Conservation (phyloP, 2,888 invertebrate genomes). For the Antheraea yamamai region DNA sequence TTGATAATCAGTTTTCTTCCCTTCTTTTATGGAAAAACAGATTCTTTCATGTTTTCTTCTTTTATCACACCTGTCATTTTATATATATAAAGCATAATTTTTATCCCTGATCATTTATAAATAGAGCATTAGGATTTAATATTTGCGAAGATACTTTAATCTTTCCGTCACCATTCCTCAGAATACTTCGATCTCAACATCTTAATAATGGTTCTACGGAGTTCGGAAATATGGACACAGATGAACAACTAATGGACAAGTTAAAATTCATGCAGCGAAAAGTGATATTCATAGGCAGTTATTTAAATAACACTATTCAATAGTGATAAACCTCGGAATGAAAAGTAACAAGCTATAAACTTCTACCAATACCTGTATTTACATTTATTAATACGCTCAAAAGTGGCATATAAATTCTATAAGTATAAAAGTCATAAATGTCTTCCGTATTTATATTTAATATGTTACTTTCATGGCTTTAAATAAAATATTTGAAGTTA, state of each 20-base stretch:
- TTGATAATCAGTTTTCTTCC: conserved; percentile 1
- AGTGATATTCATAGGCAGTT: neutral
- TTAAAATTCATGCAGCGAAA: neutral
- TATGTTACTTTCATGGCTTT: no score
- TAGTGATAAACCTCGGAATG: no score
- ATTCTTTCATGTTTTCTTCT: neutral
- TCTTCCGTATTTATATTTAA: no score
- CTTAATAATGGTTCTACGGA: neutral
- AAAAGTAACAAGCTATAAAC: no score
- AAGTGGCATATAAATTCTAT: no score
- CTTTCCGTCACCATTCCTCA: neutral
- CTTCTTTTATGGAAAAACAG: neutral
- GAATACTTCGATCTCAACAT: neutral
- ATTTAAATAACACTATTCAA: no score
- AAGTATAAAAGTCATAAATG: no score
- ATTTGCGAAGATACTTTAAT: neutral
- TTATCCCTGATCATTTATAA: neutral
- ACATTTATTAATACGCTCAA: no score
- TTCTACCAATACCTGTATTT: no score
- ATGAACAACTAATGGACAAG: neutral
- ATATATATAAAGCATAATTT: neutral
- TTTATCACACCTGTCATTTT: neutral
- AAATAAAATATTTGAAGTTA: no score
- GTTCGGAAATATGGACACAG: neutral
- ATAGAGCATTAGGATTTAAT: neutral